Base-by-base conservation (phyloP, 1,140 invertebrate genomes). In the Heliconius nattereri region DNA sequence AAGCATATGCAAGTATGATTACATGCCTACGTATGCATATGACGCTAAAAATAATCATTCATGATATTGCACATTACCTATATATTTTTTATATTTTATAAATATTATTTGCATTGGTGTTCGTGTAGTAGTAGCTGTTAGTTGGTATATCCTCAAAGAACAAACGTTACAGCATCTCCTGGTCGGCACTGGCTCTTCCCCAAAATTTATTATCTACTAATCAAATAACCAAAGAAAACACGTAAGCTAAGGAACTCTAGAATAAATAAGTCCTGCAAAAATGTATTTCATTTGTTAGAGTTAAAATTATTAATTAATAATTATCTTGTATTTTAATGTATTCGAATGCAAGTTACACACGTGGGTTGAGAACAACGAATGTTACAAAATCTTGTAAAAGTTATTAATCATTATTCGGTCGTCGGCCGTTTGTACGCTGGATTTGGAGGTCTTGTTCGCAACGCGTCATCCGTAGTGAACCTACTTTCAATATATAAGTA, bases 261-360 rank as follows among this genome's bases (percentile, higher is more conserved):
- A 74, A 78, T 89, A 91, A 89, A 85, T 82, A 81, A 78, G 85
- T 89, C 90, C 90, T 93, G 87, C 92, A 90, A 86, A 85, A 92
- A 91, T 91, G 78, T 86, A 92, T 93, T 94, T 94, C 92, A 92
- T 91, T 93, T 91, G 79, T 88, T 92, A 93, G 91, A 91, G 87
- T 91, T 87, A 89, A 86, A 45, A 16, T 84, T 81, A 82, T 83
- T 81, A 82, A 86, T 71, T 78, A 81, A 76, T 78, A 29, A 84
- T 78, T 78, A 78, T 78, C 86, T 89, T 81, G 81, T 89, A 89
- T 88, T 85, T 85, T 87, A 87, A 84, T 78, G 82, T 85, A 85
- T 66, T 81, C 78, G 72, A 57, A 79, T 77, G 80, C 78, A 78
- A 86, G 78, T 77, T 84, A 80, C 60, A 26, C 6, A 66, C 78